Percentiles rank a stretch among this genome's conserved stretches.
These are phyloP conservation scores for Rhagoletis zephyria DNA, from an alignment of 1,140 invertebrate species.

Conservation along the genomic window DNA sequence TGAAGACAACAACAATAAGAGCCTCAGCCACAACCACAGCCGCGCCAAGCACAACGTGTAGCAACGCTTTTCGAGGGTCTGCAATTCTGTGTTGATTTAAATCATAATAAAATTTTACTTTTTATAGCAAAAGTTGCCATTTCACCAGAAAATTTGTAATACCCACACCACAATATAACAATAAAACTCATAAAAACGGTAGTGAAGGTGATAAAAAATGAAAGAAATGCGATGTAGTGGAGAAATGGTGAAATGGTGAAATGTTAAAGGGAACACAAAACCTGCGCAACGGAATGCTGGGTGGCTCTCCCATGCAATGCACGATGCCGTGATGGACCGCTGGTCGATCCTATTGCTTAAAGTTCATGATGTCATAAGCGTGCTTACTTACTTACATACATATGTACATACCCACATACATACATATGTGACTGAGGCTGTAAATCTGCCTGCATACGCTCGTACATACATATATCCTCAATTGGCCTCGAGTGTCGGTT, in stretches of 20 bases:
- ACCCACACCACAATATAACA: neutral
- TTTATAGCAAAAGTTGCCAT: conserved; percentile 49
- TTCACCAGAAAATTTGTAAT: conserved; percentile 43
- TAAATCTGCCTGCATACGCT: neutral
- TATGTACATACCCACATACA: neutral
- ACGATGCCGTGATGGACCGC: neutral
- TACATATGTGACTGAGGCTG: neutral
- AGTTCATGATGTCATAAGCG: neutral
- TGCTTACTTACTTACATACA: neutral
- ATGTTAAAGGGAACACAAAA: neutral
- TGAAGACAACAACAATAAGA: neutral
- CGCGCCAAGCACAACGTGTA: neutral
- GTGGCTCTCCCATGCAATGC: neutral
- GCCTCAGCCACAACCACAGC: neutral
- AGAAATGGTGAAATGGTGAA: neutral
- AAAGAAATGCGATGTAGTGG: neutral
- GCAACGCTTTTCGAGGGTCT: neutral
- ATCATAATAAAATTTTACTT: conserved; percentile 49
- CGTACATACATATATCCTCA: too few species aligned
- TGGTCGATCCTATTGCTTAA: too few species aligned
- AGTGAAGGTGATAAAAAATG: neutral
- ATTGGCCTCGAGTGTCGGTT: too few species aligned
- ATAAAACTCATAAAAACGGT: neutral
- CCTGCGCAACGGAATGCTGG: too few species aligned
- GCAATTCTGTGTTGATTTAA: conserved; percentile 28